Evolutionary conservation across 2,797 vertebrate species (phyloP).

Genomic region (Enteromius afrohamiltoni): DNA sequence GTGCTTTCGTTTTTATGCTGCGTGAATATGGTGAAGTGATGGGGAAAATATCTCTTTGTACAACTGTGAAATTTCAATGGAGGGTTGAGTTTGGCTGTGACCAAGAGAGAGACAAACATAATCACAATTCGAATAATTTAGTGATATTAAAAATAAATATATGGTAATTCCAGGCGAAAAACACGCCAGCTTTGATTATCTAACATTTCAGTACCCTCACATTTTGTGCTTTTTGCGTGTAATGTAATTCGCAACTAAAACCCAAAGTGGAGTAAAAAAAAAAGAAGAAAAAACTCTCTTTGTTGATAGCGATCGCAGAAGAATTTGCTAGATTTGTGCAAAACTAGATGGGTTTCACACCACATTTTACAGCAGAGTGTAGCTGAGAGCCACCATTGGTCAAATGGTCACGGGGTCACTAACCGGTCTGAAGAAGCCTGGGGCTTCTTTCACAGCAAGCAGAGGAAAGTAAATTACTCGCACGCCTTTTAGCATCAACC

Average conservation of each 20-base stretch:
- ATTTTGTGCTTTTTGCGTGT: slow-evolving; percentile 13
- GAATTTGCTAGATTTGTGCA: slow-evolving; percentile 9
- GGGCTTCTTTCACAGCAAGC: slow-evolving; percentile 23
- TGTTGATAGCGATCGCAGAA: slow-evolving; percentile 9
- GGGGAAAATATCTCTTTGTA: slow-evolving; percentile 45
- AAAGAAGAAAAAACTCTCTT: background rate
- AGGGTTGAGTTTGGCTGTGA: slow-evolving; percentile 15
- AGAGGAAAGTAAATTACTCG: slow-evolving; percentile 32
- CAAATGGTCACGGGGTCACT: slow-evolving; percentile 40
- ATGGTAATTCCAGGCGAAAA: slow-evolving; percentile 35
- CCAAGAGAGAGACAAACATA: slow-evolving; percentile 31
- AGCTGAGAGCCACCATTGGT: slow-evolving; percentile 39
- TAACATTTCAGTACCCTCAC: slow-evolving; percentile 26
- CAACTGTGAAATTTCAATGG: slow-evolving; percentile 45
- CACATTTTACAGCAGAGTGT: slow-evolving; percentile 10
- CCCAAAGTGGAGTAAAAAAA: background rate
- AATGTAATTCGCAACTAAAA: slow-evolving; percentile 29
- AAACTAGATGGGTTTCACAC: background rate
- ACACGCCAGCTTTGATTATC: slow-evolving; percentile 31
- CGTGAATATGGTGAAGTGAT: slow-evolving; percentile 43
- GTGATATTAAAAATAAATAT: slow-evolving; percentile 36
- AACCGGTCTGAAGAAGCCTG: slow-evolving; percentile 22
- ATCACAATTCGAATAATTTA: slow-evolving; percentile 34
- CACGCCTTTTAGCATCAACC: slow-evolving; percentile 20
- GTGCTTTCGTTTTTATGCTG: slow-evolving; percentile 36